phyloP scores from a whole-genome alignment of 2,888 invertebrate genomes.

The Ectropis crepuscularia region DNA sequence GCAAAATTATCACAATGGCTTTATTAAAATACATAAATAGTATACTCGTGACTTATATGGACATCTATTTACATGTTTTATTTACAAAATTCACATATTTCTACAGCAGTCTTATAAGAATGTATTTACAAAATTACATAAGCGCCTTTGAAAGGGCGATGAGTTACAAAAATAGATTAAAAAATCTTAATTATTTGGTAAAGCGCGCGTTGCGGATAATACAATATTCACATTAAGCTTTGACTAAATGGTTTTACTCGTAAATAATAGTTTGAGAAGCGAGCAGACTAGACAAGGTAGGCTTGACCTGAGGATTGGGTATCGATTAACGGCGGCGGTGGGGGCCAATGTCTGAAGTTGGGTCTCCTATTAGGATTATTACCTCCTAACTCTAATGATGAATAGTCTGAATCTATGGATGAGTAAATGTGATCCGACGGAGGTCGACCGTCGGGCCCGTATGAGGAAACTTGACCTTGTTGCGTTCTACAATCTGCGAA shows the following conservation, averaged over 20 bases:
- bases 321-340: slow-evolving; percentile 75
- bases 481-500: slow-evolving; percentile 68
- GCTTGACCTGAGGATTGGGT: slow-evolving; percentile 79
- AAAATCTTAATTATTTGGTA: slow-evolving; percentile 79
- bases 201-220: slow-evolving; percentile 77
- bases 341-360: slow-evolving; percentile 78
- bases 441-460: slow-evolving; percentile 87
- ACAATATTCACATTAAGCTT: slow-evolving; percentile 80
- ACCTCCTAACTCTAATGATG: slow-evolving; percentile 89
- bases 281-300: slow-evolving; percentile 79
- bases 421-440: slow-evolving; percentile 95
- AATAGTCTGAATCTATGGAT: slow-evolving; percentile 95
- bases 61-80: slow-evolving; percentile 80
- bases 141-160: slow-evolving; percentile 76
- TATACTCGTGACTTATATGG: slow-evolving; percentile 83
- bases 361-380: slow-evolving; percentile 75
- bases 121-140: slow-evolving; percentile 80
- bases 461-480: slow-evolving; percentile 71
- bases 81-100: slow-evolving; percentile 81
- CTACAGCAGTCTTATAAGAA: slow-evolving; percentile 84
- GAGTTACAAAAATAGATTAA: slow-evolving; percentile 82
- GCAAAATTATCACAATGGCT: slow-evolving; percentile 85
- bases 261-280: slow-evolving; percentile 56
- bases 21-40: slow-evolving; percentile 85
- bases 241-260: slow-evolving; percentile 65